Base-by-base conservation (phyloP, 2,888 invertebrate genomes). In the Bombyx huttoni region DNA sequence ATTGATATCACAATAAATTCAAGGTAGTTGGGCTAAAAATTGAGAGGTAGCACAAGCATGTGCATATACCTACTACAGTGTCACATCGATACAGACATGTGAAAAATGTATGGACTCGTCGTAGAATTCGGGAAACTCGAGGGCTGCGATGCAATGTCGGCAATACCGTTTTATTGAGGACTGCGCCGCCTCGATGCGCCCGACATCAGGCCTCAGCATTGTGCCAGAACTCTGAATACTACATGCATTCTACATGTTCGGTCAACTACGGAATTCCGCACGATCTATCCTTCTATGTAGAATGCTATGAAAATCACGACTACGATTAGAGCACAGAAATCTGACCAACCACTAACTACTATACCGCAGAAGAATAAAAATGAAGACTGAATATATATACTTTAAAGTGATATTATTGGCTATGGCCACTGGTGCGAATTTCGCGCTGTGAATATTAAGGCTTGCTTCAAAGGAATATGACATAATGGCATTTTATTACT, bases 181-280 rank as follows among this genome's bases (percentile, higher is more conserved):
- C 35, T 12, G 48, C 48, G 35, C n/a, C 40, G 51, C 40, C 40
- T 51, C 35, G 45, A 47, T 51, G 48, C 48, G 48, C 58, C 60
- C 64, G 62, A 61, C 69, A 59, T 56, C 57, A 52, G 58, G 63
- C 65, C 65, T 62, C 56, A 59, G 66, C 64, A 67, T 70, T 75
- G 72, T 68, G 62, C 64, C 61, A 59, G 65, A 64, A 73, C 72
- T 67, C 57, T 61, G 61, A 61, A 65, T 61, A 67, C 60, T 61
- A 62, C 73, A 66, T 72, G 68, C 70, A 75, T 76, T 68, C 70
- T 74, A 73, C 65, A 71, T 75, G 71, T 67, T 67, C 67, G 68
- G 68, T 63, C 62, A 63, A 64, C 58, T 64, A 67, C 63, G 54
- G 57, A 13, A 56, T 24, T 24, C 24, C 24, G 24, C 24, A 24